Conservation (phyloP, 2,113 vertebrate species). For the Sterrhoptilus dennistouni region DNA sequence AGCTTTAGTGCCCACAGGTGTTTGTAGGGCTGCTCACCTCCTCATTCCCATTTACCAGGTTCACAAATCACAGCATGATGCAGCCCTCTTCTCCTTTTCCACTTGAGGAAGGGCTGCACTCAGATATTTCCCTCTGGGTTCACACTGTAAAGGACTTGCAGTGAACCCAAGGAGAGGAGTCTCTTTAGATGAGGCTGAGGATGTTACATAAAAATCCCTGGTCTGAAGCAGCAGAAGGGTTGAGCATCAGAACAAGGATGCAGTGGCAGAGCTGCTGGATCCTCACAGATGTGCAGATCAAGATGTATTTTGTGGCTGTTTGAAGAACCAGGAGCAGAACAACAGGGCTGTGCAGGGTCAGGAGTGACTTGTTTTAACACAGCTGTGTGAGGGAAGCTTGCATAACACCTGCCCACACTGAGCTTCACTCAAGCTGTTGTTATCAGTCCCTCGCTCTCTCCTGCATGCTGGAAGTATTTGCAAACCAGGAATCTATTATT, state of each 20-base stretch:
- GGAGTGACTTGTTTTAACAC: conserved; percentile 37
- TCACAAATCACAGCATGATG: not conserved
- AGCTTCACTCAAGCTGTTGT: conserved; percentile 57
- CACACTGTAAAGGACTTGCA: not conserved
- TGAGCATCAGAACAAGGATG: not conserved
- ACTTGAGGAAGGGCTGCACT: not conserved
- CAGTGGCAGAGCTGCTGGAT: not conserved
- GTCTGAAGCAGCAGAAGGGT: not conserved
- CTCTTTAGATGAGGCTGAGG: not conserved
- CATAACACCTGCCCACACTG: conserved; percentile 64
- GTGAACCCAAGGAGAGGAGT: fast-evolving
- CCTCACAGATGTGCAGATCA: conserved; percentile 10
- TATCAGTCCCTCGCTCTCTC: conserved; percentile 36
- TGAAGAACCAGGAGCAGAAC: conserved; percentile 2
- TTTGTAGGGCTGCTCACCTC: fast-evolving
- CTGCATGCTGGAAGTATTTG: conserved; percentile 20
- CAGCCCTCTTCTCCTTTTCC: not conserved
- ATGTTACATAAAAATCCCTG: not conserved
- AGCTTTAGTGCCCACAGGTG: not conserved
- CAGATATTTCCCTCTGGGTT: not conserved
- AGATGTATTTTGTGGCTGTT: not conserved
- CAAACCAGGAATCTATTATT: conserved; percentile 4
- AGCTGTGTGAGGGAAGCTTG: conserved; percentile 66
- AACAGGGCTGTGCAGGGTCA: conserved; percentile 41
- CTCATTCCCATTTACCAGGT: not conserved